Conservation (phyloP, 1,140 invertebrate genomes). For the Drosophila santomea region DNA sequence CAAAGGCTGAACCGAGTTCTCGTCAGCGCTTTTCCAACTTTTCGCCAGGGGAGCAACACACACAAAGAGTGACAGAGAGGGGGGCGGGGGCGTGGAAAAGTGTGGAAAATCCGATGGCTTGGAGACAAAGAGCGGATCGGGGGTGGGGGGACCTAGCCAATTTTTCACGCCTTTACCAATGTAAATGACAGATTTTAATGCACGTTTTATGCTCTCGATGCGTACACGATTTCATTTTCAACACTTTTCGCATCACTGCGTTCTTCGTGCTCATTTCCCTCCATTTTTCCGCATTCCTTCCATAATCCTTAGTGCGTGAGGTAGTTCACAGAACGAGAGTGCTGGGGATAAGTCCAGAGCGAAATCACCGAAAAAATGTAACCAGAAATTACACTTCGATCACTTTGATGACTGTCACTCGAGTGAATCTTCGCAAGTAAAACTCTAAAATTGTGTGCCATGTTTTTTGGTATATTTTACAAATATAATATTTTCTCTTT, state of each 20-base stretch:
- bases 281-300: background rate
- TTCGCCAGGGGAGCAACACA: slow-evolving; percentile 33
- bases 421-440: background rate
- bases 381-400: slow-evolving; percentile 24
- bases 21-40: slow-evolving; percentile 61
- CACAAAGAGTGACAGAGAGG: slow-evolving; percentile 16
- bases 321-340: slow-evolving; percentile 17
- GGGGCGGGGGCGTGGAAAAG: background rate
- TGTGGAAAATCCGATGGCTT: background rate
- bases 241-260: slow-evolving; percentile 55
- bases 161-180: slow-evolving; percentile 64
- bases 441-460: background rate
- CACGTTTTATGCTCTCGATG: slow-evolving; percentile 65
- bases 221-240: slow-evolving; percentile 67
- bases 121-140: no score
- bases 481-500: no score
- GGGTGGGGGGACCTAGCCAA: slow-evolving; percentile 21
- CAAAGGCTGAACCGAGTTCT: slow-evolving; percentile 45
- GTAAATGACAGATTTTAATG: slow-evolving; percentile 69
- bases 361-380: slow-evolving; percentile 29
- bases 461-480: no score
- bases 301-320: background rate
- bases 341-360: no score
- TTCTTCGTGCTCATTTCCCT: slow-evolving; percentile 1
- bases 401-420: slow-evolving; percentile 4